A percentile compares a stretch with the other conserved stretches of the same genome.
These are phyloP conservation scores for Micropoecilia bifurca DNA, from an alignment of 2,797 vertebrate species.

Conservation along the genomic window DNA sequence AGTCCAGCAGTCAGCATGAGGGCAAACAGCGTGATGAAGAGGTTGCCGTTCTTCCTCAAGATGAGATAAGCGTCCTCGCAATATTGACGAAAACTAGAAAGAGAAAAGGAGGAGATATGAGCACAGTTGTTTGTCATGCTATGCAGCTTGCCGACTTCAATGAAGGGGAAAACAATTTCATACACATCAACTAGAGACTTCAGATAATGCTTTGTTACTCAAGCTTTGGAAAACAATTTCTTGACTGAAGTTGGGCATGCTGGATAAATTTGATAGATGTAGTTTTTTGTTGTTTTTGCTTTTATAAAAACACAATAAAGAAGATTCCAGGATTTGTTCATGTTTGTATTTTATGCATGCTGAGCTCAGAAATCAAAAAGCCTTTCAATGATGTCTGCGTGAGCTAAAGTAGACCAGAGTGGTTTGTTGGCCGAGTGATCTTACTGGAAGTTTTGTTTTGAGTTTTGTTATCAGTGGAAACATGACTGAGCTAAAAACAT, in stretches of 20 bases:
- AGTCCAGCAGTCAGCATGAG: conserved; percentile 98
- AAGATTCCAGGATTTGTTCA: neutral
- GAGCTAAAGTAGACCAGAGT: conserved; percentile 6
- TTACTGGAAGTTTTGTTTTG: conserved; percentile 8
- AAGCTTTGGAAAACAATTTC: too few species aligned
- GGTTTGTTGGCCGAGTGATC: neutral
- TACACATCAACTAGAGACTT: neutral
- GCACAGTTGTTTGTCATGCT: neutral
- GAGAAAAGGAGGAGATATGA: conserved; percentile 5
- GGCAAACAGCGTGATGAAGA: conserved; percentile 98
- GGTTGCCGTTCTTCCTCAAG: conserved; percentile 93
- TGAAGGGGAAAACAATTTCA: neutral
- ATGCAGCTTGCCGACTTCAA: neutral
- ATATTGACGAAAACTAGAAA: conserved; percentile 91
- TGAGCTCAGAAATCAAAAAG: neutral
- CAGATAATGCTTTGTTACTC: too few species aligned
- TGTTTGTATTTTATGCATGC: neutral
- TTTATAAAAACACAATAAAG: too few species aligned
- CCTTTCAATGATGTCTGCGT: neutral
- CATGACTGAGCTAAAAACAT: neutral
- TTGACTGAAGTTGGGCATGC: neutral
- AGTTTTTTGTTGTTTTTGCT: too few species aligned
- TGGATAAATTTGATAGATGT: too few species aligned
- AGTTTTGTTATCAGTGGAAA: neutral
- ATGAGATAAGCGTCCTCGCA: conserved; percentile 96